phyloP scores from a whole-genome alignment of 2,113 vertebrate genomes.

The Tylochromis polylepis region DNA sequence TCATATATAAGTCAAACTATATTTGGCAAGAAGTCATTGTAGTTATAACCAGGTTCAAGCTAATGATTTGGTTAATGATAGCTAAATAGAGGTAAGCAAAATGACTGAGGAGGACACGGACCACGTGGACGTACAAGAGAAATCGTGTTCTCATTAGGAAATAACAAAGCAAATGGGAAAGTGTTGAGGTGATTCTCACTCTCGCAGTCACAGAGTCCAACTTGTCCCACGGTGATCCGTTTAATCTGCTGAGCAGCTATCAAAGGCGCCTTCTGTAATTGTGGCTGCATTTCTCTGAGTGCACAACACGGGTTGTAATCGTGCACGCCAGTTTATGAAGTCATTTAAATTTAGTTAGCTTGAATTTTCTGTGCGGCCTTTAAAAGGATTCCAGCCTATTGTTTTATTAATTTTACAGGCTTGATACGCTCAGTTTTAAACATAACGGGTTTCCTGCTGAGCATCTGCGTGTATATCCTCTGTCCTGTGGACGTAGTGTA shows the following conservation, averaged over 20 bases:
- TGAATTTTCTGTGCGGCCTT: background rate
- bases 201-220: background rate
- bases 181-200: background rate
- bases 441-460: too few species aligned
- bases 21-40: background rate
- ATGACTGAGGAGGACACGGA: background rate
- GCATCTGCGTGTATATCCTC: too few species aligned
- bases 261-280: background rate
- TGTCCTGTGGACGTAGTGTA: too few species aligned
- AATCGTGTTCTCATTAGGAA: background rate
- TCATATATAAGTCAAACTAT: background rate
- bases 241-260: background rate
- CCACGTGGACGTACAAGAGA: too few species aligned
- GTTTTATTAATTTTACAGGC: fast-evolving
- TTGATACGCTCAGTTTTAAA: fast-evolving
- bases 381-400: background rate
- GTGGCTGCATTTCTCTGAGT: background rate
- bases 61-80: background rate
- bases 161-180: background rate
- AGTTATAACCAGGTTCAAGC: background rate
- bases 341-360: background rate
- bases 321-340: background rate
- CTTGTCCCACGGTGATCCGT: background rate
- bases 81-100: background rate
- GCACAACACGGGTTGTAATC: background rate